A percentile compares a stretch with the other conserved stretches of the same genome.
Conservation (phyloP, 2,113 vertebrate genomes). For the Puma concolor region DNA sequence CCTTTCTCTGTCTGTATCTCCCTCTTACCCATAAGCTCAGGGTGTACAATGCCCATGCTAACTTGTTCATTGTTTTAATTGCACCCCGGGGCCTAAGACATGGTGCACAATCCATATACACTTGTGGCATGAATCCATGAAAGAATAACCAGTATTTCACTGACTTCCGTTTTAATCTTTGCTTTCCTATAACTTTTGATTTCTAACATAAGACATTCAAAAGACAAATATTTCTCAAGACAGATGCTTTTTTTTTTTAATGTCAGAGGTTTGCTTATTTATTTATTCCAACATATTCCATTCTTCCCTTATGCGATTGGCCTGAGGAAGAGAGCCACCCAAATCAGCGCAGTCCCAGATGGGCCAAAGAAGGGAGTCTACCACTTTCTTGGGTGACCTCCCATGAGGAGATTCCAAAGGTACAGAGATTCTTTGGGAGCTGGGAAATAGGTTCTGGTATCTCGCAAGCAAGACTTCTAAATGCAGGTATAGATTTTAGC, state of each 20-base stretch:
- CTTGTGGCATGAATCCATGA: background rate
- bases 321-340: background rate
- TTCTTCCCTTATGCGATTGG: background rate
- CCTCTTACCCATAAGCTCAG: background rate
- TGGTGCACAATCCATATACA: rapidly evolving
- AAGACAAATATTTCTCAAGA: background rate
- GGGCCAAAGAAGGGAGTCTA: too few species aligned
- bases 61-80: background rate
- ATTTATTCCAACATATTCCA: background rate
- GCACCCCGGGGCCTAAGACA: background rate
- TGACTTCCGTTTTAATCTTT: background rate
- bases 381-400: background rate
- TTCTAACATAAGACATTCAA: background rate
- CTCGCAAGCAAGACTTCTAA: background rate
- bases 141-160: too few species aligned
- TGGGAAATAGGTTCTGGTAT: background rate
- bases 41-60: background rate
- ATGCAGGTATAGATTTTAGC: background rate
- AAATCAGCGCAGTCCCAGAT: background rate
- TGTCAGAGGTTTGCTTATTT: background rate
- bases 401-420: background rate
- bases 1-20: background rate
- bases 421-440: background rate
- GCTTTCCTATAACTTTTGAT: background rate
- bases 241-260: background rate